A percentile compares a stretch with the other conserved stretches of the same genome.
Evolutionary conservation across 1,140 invertebrate genomes (phyloP).

Genomic region (Aphidius ervi): DNA sequence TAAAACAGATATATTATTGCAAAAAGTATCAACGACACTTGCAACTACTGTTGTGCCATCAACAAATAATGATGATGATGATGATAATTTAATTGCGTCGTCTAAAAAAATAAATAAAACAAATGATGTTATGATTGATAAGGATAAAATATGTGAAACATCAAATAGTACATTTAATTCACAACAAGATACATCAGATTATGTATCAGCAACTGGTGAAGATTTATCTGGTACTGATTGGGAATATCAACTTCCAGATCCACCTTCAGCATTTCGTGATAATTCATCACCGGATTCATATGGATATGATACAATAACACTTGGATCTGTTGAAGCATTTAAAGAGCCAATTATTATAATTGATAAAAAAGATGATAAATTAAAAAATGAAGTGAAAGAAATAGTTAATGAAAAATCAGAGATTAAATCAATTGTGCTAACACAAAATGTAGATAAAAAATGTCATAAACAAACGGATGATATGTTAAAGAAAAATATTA

Average conservation of each 20-base stretch:
- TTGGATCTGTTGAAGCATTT: constrained; percentile 24
- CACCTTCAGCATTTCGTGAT: constrained; percentile 60
- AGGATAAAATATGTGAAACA: neutral
- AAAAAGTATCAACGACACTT: constrained; percentile 48
- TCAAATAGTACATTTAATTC: constrained; percentile 30
- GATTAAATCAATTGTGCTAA: neutral
- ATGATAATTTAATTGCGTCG: neutral
- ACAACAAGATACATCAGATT: constrained; percentile 45
- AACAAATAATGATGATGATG: neutral
- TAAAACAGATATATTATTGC: constrained; percentile 43
- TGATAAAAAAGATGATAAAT: neutral
- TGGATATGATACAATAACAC: constrained; percentile 39
- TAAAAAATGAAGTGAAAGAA: constrained; percentile 15
- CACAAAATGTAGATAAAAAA: constrained; percentile 12
- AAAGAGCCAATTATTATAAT: constrained; percentile 13
- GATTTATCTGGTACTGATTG: constrained; percentile 51
- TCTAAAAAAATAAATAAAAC: neutral
- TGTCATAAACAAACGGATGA: neutral
- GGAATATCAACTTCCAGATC: constrained; percentile 63
- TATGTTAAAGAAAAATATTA: constrained; percentile 32
- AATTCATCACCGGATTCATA: constrained; percentile 40
- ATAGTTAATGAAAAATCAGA: neutral
- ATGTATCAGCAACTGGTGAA: constrained; percentile 42
- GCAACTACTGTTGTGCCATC: constrained; percentile 30
- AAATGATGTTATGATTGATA: neutral